Evolutionary conservation across 1,140 invertebrate genomes (phyloP).

Genomic region (Drosophila tani): DNA sequence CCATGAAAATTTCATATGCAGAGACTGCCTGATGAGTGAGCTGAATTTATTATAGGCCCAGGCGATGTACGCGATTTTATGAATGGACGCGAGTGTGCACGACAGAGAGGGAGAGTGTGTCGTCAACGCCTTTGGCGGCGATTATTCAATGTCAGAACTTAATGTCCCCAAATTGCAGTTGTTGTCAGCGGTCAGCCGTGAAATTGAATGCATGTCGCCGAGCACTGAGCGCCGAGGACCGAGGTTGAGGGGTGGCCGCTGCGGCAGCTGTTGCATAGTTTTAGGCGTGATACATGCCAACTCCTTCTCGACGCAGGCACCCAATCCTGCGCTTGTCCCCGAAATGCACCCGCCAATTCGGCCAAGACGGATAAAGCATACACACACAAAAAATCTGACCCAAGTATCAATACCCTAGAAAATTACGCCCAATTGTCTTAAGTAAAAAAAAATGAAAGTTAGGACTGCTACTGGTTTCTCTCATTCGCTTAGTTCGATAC

Average conservation of each 20-base stretch:
- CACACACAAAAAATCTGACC: neutral
- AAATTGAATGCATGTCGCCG: constrained; percentile 72
- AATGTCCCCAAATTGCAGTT: constrained; percentile 80
- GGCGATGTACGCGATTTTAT: constrained; percentile 66
- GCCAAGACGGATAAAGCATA: constrained; percentile 22
- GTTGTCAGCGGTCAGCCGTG: constrained; percentile 74
- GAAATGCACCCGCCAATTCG: constrained; percentile 62
- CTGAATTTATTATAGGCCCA: constrained; percentile 74
- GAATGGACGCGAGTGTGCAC: constrained; percentile 29
- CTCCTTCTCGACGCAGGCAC: constrained; percentile 11
- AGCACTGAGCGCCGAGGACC: neutral
- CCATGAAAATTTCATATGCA: constrained; percentile 75
- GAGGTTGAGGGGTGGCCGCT: neutral
- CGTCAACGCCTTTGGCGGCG: constrained; percentile 76
- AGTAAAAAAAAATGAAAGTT: too few relatives aligned
- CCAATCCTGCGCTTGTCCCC: constrained; percentile 39
- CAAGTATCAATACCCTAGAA: neutral
- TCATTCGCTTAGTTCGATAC: too few relatives aligned
- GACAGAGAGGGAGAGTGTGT: constrained; percentile 30
- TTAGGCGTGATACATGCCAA: constrained; percentile 52
- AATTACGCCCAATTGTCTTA: too few relatives aligned
- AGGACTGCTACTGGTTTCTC: too few relatives aligned
- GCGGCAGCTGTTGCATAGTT: constrained; percentile 71
- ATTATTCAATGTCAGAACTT: constrained; percentile 79
- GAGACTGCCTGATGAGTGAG: constrained; percentile 67